Base-by-base conservation (phyloP, 1,140 invertebrate genomes). In the Drosophila biarmipes region DNA sequence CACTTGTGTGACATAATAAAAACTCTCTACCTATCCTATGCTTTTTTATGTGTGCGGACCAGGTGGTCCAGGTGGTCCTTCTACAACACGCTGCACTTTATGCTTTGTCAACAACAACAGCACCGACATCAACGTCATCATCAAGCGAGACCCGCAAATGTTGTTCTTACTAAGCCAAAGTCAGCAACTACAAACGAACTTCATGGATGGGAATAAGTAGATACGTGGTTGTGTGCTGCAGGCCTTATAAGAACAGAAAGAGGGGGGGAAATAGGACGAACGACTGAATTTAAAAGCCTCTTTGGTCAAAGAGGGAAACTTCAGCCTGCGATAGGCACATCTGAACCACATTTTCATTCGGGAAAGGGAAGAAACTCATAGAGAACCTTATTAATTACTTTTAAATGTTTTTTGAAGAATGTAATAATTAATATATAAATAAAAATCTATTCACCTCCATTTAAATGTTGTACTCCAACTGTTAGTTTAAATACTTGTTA, bases 1-100 rank as follows among this genome's bases (percentile, higher is more conserved):
- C 84, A 86, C 82, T 86, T 86, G 82, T 87, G 78, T 78, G 78
- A 87, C 84, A 86, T 86, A 87, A 86, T 86, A 87, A 87, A 87
- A 86, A 82, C 55, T 51, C 68, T n/a, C 56, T 62, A 42, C 76
- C 61, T 54, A 11, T 21, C 8, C 45, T 14, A 56, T 74, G 53
- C 73, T 66, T 80, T 86, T 69, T 62, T 73, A 55, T 31, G 43
- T 58, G 46, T 58, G 78, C 27, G 31, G 53, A 53, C 38, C 51
- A 57, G 51, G 37, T 56, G 54, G 35, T 61, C 43, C 29, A 31
- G 29, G 29, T 31, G 2, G 24, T 24, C 51, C 31, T 34, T n/a
- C 37, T 37, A 58, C 53, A 57, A 48, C 81, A 72, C 52, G 53
- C 78, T 81, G 82, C 66, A 86, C 69, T 87, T 81, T 81, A 62